Base-by-base conservation (phyloP, 2,797 vertebrate species). In the Apodemus agrarius region DNA sequence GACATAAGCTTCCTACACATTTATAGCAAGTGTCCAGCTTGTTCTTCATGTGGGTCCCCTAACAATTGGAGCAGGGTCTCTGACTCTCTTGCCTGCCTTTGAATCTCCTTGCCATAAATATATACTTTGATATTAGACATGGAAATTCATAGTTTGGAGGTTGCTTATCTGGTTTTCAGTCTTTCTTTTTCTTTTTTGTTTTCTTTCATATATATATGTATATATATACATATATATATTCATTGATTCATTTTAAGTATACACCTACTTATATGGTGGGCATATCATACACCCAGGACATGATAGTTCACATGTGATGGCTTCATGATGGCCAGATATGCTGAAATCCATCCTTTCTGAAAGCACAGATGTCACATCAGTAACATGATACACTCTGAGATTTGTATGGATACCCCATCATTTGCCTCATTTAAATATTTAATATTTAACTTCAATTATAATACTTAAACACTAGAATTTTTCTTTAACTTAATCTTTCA, bases 401-500 rank as follows among this genome's bases (percentile, higher is more conserved):
- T 83, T 37, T 74, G 22, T 52, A 29, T 72, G 34, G 7, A 49
- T 17, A 84, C 21, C 8, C 19, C 29, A 57, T 89, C 69, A 40
- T 69, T 93, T 86, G 31, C 57, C 0, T 80, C 29, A 67, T 95
- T 95, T 46, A 13, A 97, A n/a, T 61, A 76, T 19, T 88, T 88
- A 97, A 61, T 34, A 46, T 12, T 89, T 91, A 82, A 75, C 82
- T 91, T 37, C 1, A 75, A 29, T 89, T 90, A 54, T 78, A 52
- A 52, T 74, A 92, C 10, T 87, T 91, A 88, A 89, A 24, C 46
- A 79, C 49, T 59, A 94, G 46, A 88, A 88, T 24, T 91, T 96
- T 92, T 82, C 61, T 82, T 88, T 93, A 93, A 85, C 72, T 88
- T 97, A 21, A 75, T 57, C n/a, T 94, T 92, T 96, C 63, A 54